Base-by-base conservation (phyloP, 2,797 vertebrate genomes). In the Oceanodroma leucorhoa region DNA sequence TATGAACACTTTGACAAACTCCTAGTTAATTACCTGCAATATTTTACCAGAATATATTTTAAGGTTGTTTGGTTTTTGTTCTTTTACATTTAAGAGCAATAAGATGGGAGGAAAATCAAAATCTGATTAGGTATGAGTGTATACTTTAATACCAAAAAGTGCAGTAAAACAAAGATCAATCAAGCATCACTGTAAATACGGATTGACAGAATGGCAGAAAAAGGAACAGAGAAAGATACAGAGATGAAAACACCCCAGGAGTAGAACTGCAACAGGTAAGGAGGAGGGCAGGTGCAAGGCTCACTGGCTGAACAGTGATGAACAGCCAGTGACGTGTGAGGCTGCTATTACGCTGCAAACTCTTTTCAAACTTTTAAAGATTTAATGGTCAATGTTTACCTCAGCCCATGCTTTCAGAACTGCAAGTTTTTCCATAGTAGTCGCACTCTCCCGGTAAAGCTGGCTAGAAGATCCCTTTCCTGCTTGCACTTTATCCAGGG, bases 361-460 rank as follows among this genome's bases (percentile, higher is more conserved):
- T 3, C 4, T 70, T 54, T 58, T 76, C 53, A 64, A 30, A 61
- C 18, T 38, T 48, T 19, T 27, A 21, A 21, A 67, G 57, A 57
- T 71, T 21, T 14, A 45, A 53, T 7, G 17, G 30, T 46, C 51
- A 54, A 8, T 14, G 18, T 50, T 97, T 97, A 99, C 99, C 99
- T 99, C 99, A 17, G 99, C 99, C 99, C 99, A 99, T 0, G 99
- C 99, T 97, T 99, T 99, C 30, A 99, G 98, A 67, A 99, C 99
- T 0, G 99, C 99, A 73, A 99, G 98, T 41, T 99, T 99, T 97
- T 99, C 99, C 99, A 99, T 99, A 6, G 99, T 99, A 53, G 99
- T 99, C 2, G 99, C 99, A 6, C 99, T 99, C 97, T 99, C 99
- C 32, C 99, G 98, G 96, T 99, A 99, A 43, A 99, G 98, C 94